Conservation (phyloP, 1,140 invertebrate species). For the Drosophila saltans region DNA sequence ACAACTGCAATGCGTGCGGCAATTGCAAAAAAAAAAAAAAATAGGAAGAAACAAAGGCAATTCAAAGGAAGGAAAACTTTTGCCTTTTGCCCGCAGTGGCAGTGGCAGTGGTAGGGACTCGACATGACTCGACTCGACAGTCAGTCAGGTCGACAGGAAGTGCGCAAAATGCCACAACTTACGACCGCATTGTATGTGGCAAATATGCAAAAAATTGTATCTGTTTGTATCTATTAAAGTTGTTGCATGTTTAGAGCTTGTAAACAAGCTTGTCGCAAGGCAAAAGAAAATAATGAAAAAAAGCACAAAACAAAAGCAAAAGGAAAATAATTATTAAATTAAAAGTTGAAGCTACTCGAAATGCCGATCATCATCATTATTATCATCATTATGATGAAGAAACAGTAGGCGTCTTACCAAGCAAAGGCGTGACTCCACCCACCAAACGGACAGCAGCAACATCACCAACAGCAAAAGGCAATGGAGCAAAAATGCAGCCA, state of each 20-base stretch:
- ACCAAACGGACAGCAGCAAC: slow-evolving; percentile 30
- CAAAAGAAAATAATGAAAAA: slow-evolving; percentile 46
- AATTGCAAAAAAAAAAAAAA: slow-evolving; percentile 21
- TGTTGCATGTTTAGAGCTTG: slow-evolving; percentile 76
- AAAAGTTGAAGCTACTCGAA: slow-evolving; percentile 54
- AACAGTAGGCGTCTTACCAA: slow-evolving; percentile 19
- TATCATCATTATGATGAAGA: neutral
- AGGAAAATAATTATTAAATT: slow-evolving; percentile 77
- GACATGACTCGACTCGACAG: slow-evolving; percentile 59
- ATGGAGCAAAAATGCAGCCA: slow-evolving; percentile 29
- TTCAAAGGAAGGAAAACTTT: slow-evolving; percentile 27
- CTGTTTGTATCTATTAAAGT: slow-evolving; percentile 66
- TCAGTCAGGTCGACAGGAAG: slow-evolving; percentile 64
- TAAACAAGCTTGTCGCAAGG: slow-evolving; percentile 80
- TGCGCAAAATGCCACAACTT: slow-evolving; percentile 80
- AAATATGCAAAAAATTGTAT: slow-evolving; percentile 49
- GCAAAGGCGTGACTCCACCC: slow-evolving; percentile 58
- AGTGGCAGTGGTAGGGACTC: slow-evolving; percentile 42
- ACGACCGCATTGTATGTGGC: slow-evolving; percentile 50
- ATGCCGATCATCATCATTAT: neutral
- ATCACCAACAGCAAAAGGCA: slow-evolving; percentile 20
- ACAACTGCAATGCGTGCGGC: slow-evolving; percentile 79
- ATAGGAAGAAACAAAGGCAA: slow-evolving; percentile 15
- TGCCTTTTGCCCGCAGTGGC: slow-evolving; percentile 16
- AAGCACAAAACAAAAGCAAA: slow-evolving; percentile 32